Conservation (phyloP, 2,888 invertebrate genomes). For the Hirtodrosophila confusa region DNA sequence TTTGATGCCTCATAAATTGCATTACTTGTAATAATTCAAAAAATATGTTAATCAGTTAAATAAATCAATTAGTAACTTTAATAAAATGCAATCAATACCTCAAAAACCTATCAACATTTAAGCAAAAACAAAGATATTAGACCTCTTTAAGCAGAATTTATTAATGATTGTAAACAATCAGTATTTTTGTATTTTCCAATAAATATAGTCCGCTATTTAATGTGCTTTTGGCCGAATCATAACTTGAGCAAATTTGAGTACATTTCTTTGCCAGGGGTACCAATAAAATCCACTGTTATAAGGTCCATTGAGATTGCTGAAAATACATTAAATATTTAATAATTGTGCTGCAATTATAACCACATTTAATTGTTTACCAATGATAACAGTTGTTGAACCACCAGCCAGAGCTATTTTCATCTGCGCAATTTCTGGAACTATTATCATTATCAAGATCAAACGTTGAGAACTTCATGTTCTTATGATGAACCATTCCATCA, state of each 20-base stretch:
- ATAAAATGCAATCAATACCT: too few species aligned
- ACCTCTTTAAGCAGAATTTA: background rate
- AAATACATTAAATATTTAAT: background rate
- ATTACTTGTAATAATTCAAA: too few species aligned
- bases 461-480: constrained; percentile 88
- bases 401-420: constrained; percentile 89
- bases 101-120: too few species aligned
- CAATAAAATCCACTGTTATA: constrained; percentile 84
- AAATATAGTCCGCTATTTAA: background rate
- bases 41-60: too few species aligned
- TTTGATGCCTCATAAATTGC: too few species aligned
- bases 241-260: constrained; percentile 87
- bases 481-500: constrained; percentile 88
- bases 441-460: constrained; percentile 88
- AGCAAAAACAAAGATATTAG: too few species aligned
- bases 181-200: too few species aligned
- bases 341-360: background rate
- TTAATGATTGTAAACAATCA: background rate
- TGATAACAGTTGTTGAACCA: constrained; percentile 90
- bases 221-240: constrained; percentile 83
- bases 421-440: constrained; percentile 85
- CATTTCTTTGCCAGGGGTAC: constrained; percentile 87
- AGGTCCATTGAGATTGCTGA: constrained; percentile 88
- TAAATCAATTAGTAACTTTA: too few species aligned
- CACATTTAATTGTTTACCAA: constrained; percentile 83